Evolutionary conservation across 2,113 vertebrate species (phyloP), one percentile per base, ranked within the genome.

Genomic region (Lipophrys pholis): DNA sequence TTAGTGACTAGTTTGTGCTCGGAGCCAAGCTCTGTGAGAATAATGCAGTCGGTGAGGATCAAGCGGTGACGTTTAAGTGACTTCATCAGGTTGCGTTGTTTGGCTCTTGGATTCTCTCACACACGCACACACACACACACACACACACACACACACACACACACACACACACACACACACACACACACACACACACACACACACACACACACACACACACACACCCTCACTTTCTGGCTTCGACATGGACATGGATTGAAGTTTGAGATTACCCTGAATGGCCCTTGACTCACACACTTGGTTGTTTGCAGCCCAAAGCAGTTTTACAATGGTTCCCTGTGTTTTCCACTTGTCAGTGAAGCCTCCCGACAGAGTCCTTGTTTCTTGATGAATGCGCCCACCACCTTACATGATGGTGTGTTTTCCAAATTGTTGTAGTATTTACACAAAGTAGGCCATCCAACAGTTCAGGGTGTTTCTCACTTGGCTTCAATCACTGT

Each of bases 1-100:
- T 88, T 78, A 87, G 78, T 77, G 45, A 61, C 15, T 14, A 14
- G 50, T 75, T 77, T 86, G 82, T 91, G 59, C 60, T 54, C 50
- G 15, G 16, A 55, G 76, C 77, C 81, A 84, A 69, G 62, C 15
- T 69, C 42, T 0, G 0, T 40, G 59, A 72, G 59, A 66, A 74
- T 50, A 11, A 57, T 61, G 75, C 51, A 42, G 74, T 63, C 73
- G 21, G 21, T 30, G 21, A 30, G 56, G 54, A 52, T 71, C 78
- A 81, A 62, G 66, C 59, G 46, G 5, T 64, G 55, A 80, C 45
- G 60, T 48, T 15, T 21, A 45, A 14, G 60, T 65, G 56, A 48
- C 38, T n/a, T 77, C 49, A 80, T 46, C 15, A 61, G 64, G 38
- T 72, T 76, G n/a, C 50, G 17, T 58, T 48, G 40, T 78, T 80